Evolutionary conservation across 2,113 vertebrate genomes (phyloP).

Genomic region (Gymnobelideus leadbeateri): DNA sequence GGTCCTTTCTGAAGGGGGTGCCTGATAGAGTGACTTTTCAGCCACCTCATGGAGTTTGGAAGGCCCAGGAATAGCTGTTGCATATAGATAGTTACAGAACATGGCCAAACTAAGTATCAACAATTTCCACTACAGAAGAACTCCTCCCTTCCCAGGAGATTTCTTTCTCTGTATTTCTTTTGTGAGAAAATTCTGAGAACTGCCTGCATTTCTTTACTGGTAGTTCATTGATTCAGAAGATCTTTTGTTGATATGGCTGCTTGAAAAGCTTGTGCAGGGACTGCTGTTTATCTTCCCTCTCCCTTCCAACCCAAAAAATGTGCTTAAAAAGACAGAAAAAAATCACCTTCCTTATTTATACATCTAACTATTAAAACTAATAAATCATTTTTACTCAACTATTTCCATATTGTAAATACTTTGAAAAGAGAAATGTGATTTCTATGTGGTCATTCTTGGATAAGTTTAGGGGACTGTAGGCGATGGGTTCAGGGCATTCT

Average conservation of each 20-base stretch:
- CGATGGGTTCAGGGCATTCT: constrained; percentile 50
- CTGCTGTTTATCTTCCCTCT: constrained; percentile 74
- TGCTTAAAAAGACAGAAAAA: constrained; percentile 70
- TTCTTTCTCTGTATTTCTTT: constrained; percentile 62
- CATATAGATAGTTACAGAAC: constrained; percentile 2
- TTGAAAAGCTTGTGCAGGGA: constrained; percentile 68
- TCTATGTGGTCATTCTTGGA: constrained; percentile 63
- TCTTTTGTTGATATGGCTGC: constrained; percentile 78
- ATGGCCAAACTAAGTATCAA: constrained; percentile 22
- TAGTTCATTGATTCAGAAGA: constrained; percentile 78
- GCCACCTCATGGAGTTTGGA: constrained; percentile 40
- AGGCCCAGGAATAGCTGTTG: constrained; percentile 52
- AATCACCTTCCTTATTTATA: constrained; percentile 76
- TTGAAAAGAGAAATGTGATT: constrained; percentile 58
- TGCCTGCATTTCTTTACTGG: constrained; percentile 56
- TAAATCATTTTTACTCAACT: constrained; percentile 58
- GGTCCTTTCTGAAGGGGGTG: constrained; percentile 1
- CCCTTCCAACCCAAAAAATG: constrained; percentile 58
- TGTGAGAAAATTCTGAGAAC: constrained; percentile 73
- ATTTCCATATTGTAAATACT: constrained; percentile 52
- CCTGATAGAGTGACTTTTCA: neutral
- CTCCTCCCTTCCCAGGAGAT: constrained; percentile 55
- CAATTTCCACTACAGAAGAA: constrained; percentile 52
- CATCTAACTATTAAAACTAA: constrained; percentile 73
- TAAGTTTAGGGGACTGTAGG: constrained; percentile 4